Percentiles rank a stretch among this genome's conserved stretches.
Conservation (phyloP, 2,888 invertebrate species). For the Ichneumoninae sp. region DNA sequence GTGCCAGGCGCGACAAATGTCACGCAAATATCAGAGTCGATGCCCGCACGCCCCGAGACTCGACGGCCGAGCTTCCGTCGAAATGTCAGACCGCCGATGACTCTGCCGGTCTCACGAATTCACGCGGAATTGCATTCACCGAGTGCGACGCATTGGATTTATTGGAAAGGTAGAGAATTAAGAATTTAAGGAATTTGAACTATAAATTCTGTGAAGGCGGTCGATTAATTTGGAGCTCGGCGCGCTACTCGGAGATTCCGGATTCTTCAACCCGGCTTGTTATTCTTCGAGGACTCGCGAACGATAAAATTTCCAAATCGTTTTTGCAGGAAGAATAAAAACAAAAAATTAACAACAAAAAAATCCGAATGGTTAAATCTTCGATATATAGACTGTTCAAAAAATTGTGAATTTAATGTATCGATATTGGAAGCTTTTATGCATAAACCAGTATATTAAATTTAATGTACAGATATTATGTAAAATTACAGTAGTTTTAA, state of each 20-base stretch:
- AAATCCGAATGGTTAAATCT: not conserved
- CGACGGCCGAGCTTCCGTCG: slow-evolving; percentile 40
- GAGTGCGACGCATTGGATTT: not conserved
- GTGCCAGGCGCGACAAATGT: slow-evolving; percentile 73
- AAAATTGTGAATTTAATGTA: too few species aligned
- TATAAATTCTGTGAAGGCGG: not conserved
- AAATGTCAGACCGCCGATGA: slow-evolving; percentile 60
- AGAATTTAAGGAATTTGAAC: not conserved
- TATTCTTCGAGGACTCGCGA: not conserved
- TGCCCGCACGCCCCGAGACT: slow-evolving; percentile 22
- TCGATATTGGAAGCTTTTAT: too few species aligned
- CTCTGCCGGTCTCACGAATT: slow-evolving; percentile 13
- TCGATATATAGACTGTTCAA: too few species aligned
- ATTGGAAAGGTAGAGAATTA: not conserved
- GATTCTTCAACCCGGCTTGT: not conserved
- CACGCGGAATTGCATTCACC: slow-evolving; percentile 18
- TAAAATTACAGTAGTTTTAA: too few species aligned
- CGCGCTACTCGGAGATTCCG: not conserved
- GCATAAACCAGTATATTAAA: too few species aligned
- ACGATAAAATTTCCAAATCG: slow-evolving; percentile 16
- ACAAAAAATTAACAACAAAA: not conserved
- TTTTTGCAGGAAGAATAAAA: slow-evolving; percentile 20
- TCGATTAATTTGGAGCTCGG: not conserved
- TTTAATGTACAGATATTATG: too few species aligned
- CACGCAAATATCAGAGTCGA: slow-evolving; percentile 76